Base-by-base conservation (phyloP, 2,797 vertebrate genomes). In the Hemibagrus guttatus region DNA sequence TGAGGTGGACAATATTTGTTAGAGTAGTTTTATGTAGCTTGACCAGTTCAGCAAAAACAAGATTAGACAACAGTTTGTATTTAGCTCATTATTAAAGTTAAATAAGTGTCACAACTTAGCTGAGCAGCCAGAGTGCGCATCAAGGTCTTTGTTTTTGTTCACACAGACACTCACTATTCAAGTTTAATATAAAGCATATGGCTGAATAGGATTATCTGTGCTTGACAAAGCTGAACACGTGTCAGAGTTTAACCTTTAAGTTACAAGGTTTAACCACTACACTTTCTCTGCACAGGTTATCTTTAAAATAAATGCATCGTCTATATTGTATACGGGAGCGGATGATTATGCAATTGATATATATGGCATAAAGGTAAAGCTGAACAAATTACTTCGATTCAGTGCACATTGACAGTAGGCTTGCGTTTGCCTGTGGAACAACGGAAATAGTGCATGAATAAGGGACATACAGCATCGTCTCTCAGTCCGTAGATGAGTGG, bases 401-500 rank as follows among this genome's bases (percentile, higher is more conserved):
- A 76, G 49, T 54, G 26, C 9, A 79, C 76, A 58, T 39, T 59
- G 54, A 79, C 54, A 1, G 28, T 76, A 35, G 54, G 39, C 19
- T 8, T 79, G 2, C 5, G 4, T 79, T 59, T 79, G 17, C 54
- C 19, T 79, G 17, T 59, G 54, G 76, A 31, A 79, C 28, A 79
- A 19, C 17, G 12, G 19, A 79, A 79, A 4, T 58, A 59, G 76
- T 59, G 23, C 4, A 59, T 58, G 11, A 78, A 58, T 78, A 78
- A 78, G 11, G 75, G 75, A 28, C 75, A 19, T 35, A 78, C 28
- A 35, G 75, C 75, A 58, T 58, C 31, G 7, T 78, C 75, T 78
- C 75, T 56, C 49, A 78, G 75, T 54, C 52, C 74, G 12, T 76
- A 76, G 26, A 76, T 76, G n/a, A 76, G 75, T 54, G 75, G 75